Evolutionary conservation across 2,888 invertebrate genomes (phyloP).

Genomic region (Ceraclea dissimilis): DNA sequence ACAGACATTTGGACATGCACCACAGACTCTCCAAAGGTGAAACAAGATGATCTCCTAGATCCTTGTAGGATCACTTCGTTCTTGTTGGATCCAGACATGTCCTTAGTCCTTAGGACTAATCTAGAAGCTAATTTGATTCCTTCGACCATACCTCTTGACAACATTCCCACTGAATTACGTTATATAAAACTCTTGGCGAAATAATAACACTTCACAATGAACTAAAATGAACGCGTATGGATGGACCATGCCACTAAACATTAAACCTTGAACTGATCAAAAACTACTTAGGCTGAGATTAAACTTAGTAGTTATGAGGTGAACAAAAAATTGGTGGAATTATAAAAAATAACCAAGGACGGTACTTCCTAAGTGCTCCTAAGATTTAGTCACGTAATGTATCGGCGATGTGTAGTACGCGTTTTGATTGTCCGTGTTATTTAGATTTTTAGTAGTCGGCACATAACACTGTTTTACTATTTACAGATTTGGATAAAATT

Average conservation of each 20-base stretch:
- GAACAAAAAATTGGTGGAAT: background rate
- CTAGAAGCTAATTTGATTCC: conserved; percentile 10
- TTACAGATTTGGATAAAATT: too few species aligned
- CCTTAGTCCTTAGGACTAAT: conserved; percentile 4
- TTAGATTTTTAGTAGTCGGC: too few species aligned
- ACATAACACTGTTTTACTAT: too few species aligned
- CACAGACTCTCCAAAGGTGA: background rate
- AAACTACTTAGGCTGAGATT: background rate
- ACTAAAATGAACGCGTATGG: background rate
- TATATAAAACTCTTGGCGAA: background rate
- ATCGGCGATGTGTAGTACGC: background rate
- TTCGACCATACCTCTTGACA: conserved; percentile 7
- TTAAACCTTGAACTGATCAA: background rate
- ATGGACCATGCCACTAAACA: background rate
- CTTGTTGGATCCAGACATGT: background rate
- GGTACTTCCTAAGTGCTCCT: background rate
- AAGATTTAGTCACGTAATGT: background rate
- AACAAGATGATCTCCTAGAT: conserved; percentile 5
- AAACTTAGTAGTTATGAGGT: background rate
- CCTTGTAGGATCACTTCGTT: background rate
- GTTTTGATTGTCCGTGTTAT: background rate
- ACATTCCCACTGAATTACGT: conserved; percentile 3
- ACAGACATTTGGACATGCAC: background rate
- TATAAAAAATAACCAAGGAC: background rate
- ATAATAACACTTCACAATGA: background rate